Evolutionary conservation across 2,797 vertebrate species (phyloP), one percentile per base, ranked within the genome.

Genomic region (Sebastiscus tertius): DNA sequence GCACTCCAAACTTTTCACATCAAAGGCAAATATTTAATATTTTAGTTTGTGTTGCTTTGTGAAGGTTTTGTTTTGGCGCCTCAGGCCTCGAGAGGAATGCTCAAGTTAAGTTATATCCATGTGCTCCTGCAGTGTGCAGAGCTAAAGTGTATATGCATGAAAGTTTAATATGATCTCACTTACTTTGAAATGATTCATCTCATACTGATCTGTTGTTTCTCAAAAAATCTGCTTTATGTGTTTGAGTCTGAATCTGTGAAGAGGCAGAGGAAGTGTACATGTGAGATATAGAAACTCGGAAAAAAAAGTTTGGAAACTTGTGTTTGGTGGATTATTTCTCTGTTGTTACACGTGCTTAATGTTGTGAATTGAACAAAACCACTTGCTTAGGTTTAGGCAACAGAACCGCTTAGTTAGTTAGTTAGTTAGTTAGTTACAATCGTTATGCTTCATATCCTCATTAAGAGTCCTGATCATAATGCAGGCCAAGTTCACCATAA

Each of bases 1-100:
- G 9, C 39, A 12, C 13, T 33, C n/a, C n/a, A 27, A 75, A 22
- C 14, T 5, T 39, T 20, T 6, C n/a, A 16, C n/a, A 76, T 6
- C 22, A 61, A 26, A 20, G 27, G 66, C 14, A 71, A 81, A 72
- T 73, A 77, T 82, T 65, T 24, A 64, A 64, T 39, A 60, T 79
- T 11, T 24, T 24, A 24, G 24, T 24, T 24, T 24, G 24, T 24
- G 24, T 24, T 24, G 24, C 24, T 24, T 24, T 24, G 24, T 24
- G 24, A 24, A 24, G 24, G 24, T 24, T 24, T 24, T 24, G 56
- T 75, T 71, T 36, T 60, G 20, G 22, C 3, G 18, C 36, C 63
- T 68, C 1, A 0, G 54, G 18, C 31, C 49, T 69, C 36, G 24
- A 46, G 55, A 67, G 70, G 12, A 46, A 56, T 20, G 11, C 20